Evolutionary conservation across 2,113 vertebrate genomes (phyloP).

Genomic region (Polypterus bichir): DNA sequence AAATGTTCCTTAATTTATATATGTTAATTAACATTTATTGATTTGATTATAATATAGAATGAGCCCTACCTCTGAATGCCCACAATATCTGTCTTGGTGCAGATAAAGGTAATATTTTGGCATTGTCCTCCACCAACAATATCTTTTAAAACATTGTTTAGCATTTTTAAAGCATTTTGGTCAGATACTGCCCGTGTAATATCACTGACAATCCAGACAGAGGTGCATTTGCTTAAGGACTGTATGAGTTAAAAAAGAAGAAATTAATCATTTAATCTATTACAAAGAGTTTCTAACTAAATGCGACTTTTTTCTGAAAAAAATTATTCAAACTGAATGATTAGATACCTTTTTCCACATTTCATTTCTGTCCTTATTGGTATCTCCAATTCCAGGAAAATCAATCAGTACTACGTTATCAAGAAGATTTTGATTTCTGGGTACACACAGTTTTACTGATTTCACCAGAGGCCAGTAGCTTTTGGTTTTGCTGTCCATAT

Average conservation of each 20-base stretch:
- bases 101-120: conserved; percentile 11
- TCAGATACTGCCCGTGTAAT: conserved; percentile 7
- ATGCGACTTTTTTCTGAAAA: not conserved
- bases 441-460: conserved; percentile 29
- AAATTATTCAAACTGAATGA: not conserved
- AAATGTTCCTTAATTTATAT: too few species aligned
- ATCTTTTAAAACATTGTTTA: not conserved
- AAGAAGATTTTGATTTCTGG: conserved; percentile 10
- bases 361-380: conserved; percentile 27
- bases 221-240: conserved; percentile 9
- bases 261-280: too few species aligned
- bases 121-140: conserved; percentile 10
- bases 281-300: not conserved
- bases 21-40: too few species aligned
- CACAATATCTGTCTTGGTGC: conserved; percentile 7
- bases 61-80: too few species aligned
- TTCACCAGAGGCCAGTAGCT: conserved; percentile 34
- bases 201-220: conserved; percentile 13
- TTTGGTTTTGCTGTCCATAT: not conserved
- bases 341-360: conserved; percentile 29
- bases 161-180: not conserved
- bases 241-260: not conserved
- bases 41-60: too few species aligned
- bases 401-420: conserved; percentile 29
- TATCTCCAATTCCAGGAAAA: conserved; percentile 33